Base-by-base conservation (phyloP, 2,888 invertebrate species). In the Andrena hattorfiana region DNA sequence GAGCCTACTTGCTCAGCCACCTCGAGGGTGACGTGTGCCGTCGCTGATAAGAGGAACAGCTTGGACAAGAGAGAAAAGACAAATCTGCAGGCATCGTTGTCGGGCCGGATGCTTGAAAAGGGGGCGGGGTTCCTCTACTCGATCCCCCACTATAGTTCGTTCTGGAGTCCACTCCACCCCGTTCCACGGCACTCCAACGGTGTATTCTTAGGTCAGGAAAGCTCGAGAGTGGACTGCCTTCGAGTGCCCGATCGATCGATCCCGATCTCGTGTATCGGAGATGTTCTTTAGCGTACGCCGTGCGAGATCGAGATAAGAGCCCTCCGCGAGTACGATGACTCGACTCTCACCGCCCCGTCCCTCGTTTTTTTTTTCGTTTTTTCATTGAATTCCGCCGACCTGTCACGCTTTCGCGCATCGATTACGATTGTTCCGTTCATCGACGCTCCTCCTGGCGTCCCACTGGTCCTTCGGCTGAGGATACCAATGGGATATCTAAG, bases 181-280 rank as follows among this genome's bases (percentile, higher is more conserved):
- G 77, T 85, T 89, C 87, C 85, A 85, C 85, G 81, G 79, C 83
- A 89, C 89, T 89, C 90, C 84, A 91, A 78, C 87, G 84, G 82
- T 90, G 91, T 92, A 91, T 93, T 93, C 92, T 92, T 92, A 90
- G 90, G 89, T 91, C 89, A 89, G 90, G 87, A 91, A 92, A 90
- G 90, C 91, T 93, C 90, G 87, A 93, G 92, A 93, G 92, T 90
- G 89, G 91, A 88, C 89, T 89, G 87, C 89, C 90, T 91, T 87
- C 87, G 88, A 76, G 85, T 85, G 89, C 90, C 16, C 90, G 89
- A 92, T 92, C 91, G 92, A 93, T 92, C 91, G 90, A 87, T 89
- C 79, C 26, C 84, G 91, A 91, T 91, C 90, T 88, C 84, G 64
- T 76, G 73, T 71, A 77, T 80, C 80, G 79, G 48, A 10, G 64